Conservation (phyloP, 2,888 invertebrate species). For the Octodonta nipae region DNA sequence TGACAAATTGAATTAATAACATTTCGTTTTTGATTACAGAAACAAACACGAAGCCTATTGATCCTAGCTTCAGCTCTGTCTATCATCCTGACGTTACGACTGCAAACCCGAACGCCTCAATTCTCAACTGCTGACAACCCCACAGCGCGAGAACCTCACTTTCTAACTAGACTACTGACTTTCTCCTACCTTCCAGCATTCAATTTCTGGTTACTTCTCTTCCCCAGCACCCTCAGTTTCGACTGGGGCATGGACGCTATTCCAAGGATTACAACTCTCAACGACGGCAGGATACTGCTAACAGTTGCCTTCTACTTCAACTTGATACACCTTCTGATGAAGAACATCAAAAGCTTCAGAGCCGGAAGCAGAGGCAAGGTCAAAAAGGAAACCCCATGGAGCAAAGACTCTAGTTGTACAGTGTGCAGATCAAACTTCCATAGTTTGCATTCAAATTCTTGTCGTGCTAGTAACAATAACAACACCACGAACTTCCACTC, state of each 20-base stretch:
- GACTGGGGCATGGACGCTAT: conserved; percentile 99
- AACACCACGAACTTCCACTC: conserved; percentile 46
- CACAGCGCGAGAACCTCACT: conserved; percentile 71
- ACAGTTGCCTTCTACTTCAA: conserved; percentile 60
- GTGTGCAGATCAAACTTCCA: conserved; percentile 55
- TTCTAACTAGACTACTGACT: conserved; percentile 72
- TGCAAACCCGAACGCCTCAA: conserved; percentile 64
- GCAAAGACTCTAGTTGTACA: conserved; percentile 41
- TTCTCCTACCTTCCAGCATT: conserved; percentile 85
- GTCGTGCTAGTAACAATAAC: conserved; percentile 59
- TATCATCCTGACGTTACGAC: conserved; percentile 58
- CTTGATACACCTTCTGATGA: conserved; percentile 8
- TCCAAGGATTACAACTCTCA: conserved; percentile 63
- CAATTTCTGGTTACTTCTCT: conserved; percentile 76
- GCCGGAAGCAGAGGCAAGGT: conserved; percentile 3
- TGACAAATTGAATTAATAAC: too few relatives aligned
- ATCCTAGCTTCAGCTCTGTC: conserved; percentile 54
- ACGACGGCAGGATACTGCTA: conserved; percentile 67
- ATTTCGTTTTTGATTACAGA: conserved; percentile 41
- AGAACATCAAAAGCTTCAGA: conserved; percentile 3
- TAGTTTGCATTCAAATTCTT: conserved; percentile 51
- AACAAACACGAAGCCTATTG: conserved; percentile 56
- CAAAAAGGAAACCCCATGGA: not conserved
- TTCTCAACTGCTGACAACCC: conserved; percentile 95
- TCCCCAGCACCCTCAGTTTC: conserved; percentile 80